phyloP scores from a whole-genome alignment of 2,113 vertebrate species.

The Rhabdornis inornatus region DNA sequence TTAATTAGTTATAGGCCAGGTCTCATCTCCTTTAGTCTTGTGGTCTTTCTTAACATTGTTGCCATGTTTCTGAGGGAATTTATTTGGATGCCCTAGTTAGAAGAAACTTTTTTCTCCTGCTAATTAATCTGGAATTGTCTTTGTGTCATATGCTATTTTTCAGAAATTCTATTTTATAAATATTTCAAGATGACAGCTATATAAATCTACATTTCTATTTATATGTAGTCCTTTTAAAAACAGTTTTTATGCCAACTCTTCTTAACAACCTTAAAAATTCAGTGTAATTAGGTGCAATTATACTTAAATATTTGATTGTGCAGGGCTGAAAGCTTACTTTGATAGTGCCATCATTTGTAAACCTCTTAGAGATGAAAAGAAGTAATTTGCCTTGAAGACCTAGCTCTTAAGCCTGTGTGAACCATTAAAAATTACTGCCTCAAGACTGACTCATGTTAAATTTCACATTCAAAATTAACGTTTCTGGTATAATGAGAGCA shows the following conservation, averaged over 20 bases:
- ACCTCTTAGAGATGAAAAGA: constrained; percentile 27
- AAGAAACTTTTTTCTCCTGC: background rate
- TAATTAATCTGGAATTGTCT: background rate
- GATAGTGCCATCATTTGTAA: constrained; percentile 15
- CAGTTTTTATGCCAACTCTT: constrained; percentile 2
- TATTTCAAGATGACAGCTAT: background rate
- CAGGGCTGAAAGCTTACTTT: background rate
- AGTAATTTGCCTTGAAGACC: background rate
- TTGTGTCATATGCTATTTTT: background rate
- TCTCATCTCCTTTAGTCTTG: background rate
- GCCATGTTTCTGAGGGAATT: background rate
- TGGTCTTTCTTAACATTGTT: background rate
- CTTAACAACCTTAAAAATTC: background rate
- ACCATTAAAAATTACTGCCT: constrained; percentile 8
- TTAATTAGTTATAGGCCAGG: background rate
- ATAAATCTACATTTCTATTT: constrained; percentile 5
- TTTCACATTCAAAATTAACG: background rate
- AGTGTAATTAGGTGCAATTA: constrained; percentile 23
- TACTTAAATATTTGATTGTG: constrained; percentile 27
- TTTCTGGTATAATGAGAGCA: background rate
- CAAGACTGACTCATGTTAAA: background rate
- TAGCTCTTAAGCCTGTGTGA: background rate
- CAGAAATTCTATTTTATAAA: background rate
- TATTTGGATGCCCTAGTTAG: background rate
- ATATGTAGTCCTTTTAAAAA: background rate